Evolutionary conservation across 2,113 vertebrate species (phyloP).

Genomic region (Ibidorhyncha struthersii): DNA sequence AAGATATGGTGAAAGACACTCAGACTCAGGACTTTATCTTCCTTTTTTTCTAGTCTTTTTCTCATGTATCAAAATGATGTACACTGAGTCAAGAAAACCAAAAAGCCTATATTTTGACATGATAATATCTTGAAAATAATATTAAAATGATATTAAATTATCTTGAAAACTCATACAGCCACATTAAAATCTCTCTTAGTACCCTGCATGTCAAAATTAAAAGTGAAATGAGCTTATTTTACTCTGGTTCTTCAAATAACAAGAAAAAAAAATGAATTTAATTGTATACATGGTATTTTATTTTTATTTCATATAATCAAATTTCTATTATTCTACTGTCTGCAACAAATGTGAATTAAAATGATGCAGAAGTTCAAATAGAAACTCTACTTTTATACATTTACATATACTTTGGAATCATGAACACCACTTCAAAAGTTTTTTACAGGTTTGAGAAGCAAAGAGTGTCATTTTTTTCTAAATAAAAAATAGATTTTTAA

Average conservation of each 20-base stretch:
- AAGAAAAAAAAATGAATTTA: not conserved
- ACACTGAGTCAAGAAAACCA: not conserved
- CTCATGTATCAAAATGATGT: not conserved
- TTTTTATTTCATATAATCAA: not conserved
- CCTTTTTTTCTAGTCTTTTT: not conserved
- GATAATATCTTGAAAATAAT: not conserved
- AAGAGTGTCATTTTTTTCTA: not conserved
- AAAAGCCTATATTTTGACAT: not conserved
- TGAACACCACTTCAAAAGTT: not conserved
- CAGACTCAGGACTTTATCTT: not conserved
- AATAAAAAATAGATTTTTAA: not conserved
- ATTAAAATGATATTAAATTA: not conserved
- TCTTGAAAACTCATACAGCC: not conserved
- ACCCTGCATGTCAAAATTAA: not conserved
- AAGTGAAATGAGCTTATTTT: not conserved
- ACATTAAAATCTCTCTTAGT: not conserved
- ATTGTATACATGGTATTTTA: not conserved
- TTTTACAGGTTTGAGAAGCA: not conserved
- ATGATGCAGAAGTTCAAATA: not conserved
- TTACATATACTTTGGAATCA: not conserved
- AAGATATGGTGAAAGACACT: not conserved
- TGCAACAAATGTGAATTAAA: not conserved
- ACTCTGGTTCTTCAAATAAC: not conserved
- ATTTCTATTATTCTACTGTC: not conserved
- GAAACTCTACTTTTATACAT: not conserved